Base-by-base conservation (phyloP, 2,888 invertebrate genomes). In the Gastracanthus pulcherrimus region DNA sequence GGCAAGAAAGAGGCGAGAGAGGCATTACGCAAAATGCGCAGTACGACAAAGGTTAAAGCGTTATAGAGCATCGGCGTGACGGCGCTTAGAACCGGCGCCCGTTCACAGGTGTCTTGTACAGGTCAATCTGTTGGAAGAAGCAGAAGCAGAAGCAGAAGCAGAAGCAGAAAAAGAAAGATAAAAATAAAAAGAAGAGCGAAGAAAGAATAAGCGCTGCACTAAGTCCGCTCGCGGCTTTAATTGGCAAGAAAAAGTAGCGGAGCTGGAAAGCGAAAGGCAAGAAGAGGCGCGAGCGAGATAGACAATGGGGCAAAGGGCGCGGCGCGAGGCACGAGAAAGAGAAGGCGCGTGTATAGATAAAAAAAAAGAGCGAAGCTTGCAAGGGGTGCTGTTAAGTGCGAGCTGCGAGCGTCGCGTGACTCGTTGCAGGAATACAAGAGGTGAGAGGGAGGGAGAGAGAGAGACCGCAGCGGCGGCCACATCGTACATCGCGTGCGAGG, bases 141-240 rank as follows among this genome's bases (percentile, higher is more conserved):
- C n/a, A n/a, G n/a, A n/a, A 16, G 38, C 38, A 11, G 19, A n/a
- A 48, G 19, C 34, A 36, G 48, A n/a, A 23, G 60, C 19, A 36
- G 38, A 41, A 26, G 5, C 7, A 19, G 55, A 19, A 55, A 38
- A 19, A 41, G 29, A 31, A 41, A n/a, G n/a, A n/a, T n/a, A 29
- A 31, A 66, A 41, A 26, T 6, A 29, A 45, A 41, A 26, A 55
- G 55, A 41, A 67, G 45, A 34, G n/a, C 38, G 48, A 34, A n/a
- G n/a, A 29, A 60, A 58, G 48, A 70, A n/a, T 13, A 55, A 51
- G 9, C 26, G 16, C 78, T 13, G 60, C 45, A 60, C n/a, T n/a
- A n/a, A n/a, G n/a, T n/a, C n/a, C n/a, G 45, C 26, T 78, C 70
- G 78, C 51, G 67, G 55, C 67, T 77, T 77, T 81, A 81, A 81